Evolutionary conservation across 2,113 vertebrate genomes (phyloP), one percentile per base, ranked within the genome.

Genomic region (Limnothrissa miodon): DNA sequence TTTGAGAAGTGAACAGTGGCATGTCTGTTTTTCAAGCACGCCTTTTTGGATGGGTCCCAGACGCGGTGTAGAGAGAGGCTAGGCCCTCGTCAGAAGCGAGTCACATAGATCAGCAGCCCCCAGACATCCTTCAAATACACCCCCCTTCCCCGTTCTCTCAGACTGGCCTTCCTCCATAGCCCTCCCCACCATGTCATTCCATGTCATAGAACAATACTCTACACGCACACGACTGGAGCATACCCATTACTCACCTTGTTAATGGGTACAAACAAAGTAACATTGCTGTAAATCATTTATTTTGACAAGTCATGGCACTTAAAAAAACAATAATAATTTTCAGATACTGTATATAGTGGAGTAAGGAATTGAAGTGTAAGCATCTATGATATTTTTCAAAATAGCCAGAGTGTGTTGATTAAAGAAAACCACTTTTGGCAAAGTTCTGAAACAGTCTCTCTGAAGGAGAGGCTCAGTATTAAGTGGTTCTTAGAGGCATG

Each of bases 1-100:
- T 91, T 90, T 84, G 90, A 92, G 89, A 85, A 90, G 90, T 89
- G 90, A 93, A 94, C 92, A 94, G 92, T 92, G 92, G 88, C 88
- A 81, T 85, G 86, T 93, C 93, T 94, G 93, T 94, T 90, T 93
- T 91, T 91, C 92, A 92, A 92, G 89, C 91, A 88, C 82, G 88
- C 90, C 87, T 88, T 88, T 89, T 93, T 94, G 93, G 93, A 92
- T 59, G 82, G 82, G 86, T 90, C 88, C 93, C 92, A 92, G 91
- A 84, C 89, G 81, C 39, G 87, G 90, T 87, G 90, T 86, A 91
- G 89, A 86, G 90, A 91, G 88, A 88, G 66, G 29, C 29, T 74
- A 89, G 92, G 90, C 86, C 87, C 89, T 93, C 90, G 90, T 92
- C 88, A 89, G 89, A 91, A 91, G 90, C 88, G 90, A 78, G 82